These are phyloP conservation scores for Spea hammondii DNA, from an alignment of 2,797 vertebrate species.

Conservation along the genomic window DNA sequence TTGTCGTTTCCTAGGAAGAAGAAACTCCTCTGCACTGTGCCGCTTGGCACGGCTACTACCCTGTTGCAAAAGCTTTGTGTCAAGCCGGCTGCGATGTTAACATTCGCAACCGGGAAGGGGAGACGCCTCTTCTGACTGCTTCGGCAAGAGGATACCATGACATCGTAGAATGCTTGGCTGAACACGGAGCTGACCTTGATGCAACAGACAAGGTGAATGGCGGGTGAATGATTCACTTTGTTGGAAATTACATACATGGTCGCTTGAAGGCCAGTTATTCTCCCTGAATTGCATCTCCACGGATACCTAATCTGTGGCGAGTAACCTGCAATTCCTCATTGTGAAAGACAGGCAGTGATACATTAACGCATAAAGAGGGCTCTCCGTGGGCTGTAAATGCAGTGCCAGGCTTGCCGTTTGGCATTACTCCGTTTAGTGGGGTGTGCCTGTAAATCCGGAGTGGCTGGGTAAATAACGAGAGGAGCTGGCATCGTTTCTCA, in stretches of 20 bases:
- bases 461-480: constrained; percentile 5
- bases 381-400: constrained; percentile 15
- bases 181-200: constrained; percentile 81
- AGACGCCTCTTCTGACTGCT: constrained; percentile 88
- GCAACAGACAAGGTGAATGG: constrained; percentile 85
- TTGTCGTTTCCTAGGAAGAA: constrained; percentile 75
- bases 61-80: constrained; percentile 85
- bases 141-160: constrained; percentile 91
- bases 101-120: constrained; percentile 86
- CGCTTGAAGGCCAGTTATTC: not conserved
- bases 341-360: not conserved
- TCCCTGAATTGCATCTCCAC: constrained; percentile 21
- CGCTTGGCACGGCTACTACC: constrained; percentile 91
- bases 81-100: constrained; percentile 83
- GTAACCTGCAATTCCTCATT: constrained; percentile 22
- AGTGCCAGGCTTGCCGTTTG: constrained; percentile 7
- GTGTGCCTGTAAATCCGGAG: not conserved
- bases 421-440: not conserved
- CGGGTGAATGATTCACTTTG: constrained; percentile 26
- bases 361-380: not conserved
- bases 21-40: constrained; percentile 94
- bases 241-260: constrained; percentile 3
- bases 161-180: constrained; percentile 89
- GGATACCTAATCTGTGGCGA: constrained; percentile 30
- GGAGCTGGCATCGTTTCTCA: not conserved